Base-by-base conservation (phyloP, 2,113 vertebrate genomes). In the Cettia cetti region DNA sequence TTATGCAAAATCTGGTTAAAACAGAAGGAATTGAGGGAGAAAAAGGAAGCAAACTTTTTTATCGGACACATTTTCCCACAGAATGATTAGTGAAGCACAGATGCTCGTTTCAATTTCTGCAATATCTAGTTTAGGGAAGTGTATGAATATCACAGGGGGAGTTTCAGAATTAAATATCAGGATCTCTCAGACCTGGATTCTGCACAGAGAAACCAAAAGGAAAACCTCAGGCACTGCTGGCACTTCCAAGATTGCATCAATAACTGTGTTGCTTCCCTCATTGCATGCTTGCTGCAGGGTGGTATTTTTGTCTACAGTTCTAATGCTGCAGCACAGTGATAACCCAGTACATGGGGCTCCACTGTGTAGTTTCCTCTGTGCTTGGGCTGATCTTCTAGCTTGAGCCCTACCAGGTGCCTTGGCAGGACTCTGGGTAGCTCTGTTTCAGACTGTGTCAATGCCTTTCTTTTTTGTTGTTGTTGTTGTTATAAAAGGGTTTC, bases 81-180 rank as follows among this genome's bases (percentile, higher is more conserved):
- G 86, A 66, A 69, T 3, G 12, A n/a, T 24, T 28, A 56, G 53
- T 3, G 45, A 79, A 66, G 44, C 35, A 20, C 49, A 83, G 50
- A 57, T 0, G 0, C 22, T 70, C 0, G 0, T 56, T 95, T 83
- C 76, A 54, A 30, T 54, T 74, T 44, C 30, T 74, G 76, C 49
- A 66, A 70, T 31, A 76, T 28, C 30, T 60, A 50, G 35, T 86
- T 93, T 75, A 75, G 44, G 52, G 86, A 94, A 90, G 68, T 17
- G 18, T 0, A 0, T 8, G 21, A 83, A 4, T 39, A n/a, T 37
- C 31, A 21, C 39, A 15, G 19, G 6, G 22, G 6, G 10, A 66
- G 49, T 71, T 93, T n/a, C 76, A 52, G 52, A 93, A 74, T 26
- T 30, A 71, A 81, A 75, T 13, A 35, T 10, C 74, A 5, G 2